These are phyloP conservation scores for Macropus fuliginosus DNA, from an alignment of 2,797 vertebrate genomes.

Conservation along the genomic window DNA sequence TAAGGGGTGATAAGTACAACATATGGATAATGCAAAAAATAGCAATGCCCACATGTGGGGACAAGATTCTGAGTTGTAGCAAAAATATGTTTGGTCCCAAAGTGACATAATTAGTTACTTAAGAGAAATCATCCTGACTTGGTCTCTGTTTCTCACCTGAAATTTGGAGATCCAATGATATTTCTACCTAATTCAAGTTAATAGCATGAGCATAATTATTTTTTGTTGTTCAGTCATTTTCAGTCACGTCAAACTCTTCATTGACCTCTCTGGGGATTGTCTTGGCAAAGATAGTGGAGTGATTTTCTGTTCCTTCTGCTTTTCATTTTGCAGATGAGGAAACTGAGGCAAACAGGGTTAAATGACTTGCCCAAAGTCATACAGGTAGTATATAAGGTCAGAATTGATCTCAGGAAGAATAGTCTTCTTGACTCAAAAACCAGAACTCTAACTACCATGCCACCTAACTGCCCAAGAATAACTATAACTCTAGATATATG, in stretches of 20 bases:
- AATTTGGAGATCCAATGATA: not conserved
- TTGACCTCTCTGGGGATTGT: not conserved
- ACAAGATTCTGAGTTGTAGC: not conserved
- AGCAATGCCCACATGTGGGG: not conserved
- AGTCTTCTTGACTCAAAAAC: not conserved
- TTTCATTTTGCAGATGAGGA: not conserved
- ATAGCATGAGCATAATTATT: not conserved
- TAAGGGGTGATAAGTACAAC: not conserved
- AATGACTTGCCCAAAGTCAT: not conserved
- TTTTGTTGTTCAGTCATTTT: not conserved
- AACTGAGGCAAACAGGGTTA: not conserved
- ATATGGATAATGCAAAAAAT: not conserved
- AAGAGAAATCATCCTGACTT: not conserved
- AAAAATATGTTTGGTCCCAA: constrained; percentile 5
- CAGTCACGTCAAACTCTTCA: not conserved
- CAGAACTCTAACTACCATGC: not conserved
- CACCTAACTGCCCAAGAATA: not conserved
- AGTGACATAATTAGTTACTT: not conserved
- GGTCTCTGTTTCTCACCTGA: constrained; percentile 6
- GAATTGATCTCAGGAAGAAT: not conserved
- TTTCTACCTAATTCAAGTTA: not conserved
- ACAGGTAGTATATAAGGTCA: not conserved
- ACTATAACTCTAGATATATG: not conserved
- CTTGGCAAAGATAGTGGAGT: not conserved
- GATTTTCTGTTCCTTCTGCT: not conserved